Evolutionary conservation across 2,797 vertebrate species (phyloP).

Genomic region (Pampus argenteus): DNA sequence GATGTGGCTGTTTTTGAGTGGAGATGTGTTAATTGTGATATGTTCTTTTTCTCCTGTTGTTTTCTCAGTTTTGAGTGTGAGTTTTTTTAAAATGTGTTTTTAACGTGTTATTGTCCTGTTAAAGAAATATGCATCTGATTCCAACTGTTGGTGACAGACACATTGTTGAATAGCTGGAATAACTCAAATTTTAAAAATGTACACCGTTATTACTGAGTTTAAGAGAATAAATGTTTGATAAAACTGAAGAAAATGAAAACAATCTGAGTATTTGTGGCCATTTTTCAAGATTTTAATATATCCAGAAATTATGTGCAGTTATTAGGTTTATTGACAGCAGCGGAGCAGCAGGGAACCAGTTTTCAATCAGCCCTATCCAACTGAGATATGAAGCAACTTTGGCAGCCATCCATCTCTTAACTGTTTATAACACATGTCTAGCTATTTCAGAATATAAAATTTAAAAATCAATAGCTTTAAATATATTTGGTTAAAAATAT

Average conservation of each 20-base stretch:
- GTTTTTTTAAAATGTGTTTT: neutral
- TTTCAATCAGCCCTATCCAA: slow-evolving; percentile 52
- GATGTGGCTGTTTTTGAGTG: neutral
- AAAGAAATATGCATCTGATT: slow-evolving; percentile 2
- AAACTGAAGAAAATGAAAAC: slow-evolving; percentile 6
- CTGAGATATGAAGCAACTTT: slow-evolving; percentile 53
- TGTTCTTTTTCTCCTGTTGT: neutral
- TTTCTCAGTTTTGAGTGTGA: neutral
- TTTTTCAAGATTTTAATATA: slow-evolving; percentile 12
- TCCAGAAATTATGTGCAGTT: slow-evolving; percentile 15
- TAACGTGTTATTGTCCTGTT: neutral
- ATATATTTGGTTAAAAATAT: slow-evolving; percentile 51
- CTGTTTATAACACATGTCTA: slow-evolving; percentile 56
- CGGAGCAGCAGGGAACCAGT: slow-evolving; percentile 54
- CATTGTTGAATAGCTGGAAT: neutral
- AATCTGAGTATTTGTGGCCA: neutral
- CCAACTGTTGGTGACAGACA: neutral
- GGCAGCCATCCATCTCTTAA: slow-evolving; percentile 56
- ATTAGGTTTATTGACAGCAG: slow-evolving; percentile 32
- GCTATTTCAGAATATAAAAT: slow-evolving; percentile 49
- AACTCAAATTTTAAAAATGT: neutral
- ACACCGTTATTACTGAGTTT: neutral
- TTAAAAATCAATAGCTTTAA: slow-evolving; percentile 50
- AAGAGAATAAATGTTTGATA: slow-evolving; percentile 7
- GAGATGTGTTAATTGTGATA: neutral